Evolutionary conservation across 2,113 vertebrate species (phyloP).

Genomic region (Athene noctua): DNA sequence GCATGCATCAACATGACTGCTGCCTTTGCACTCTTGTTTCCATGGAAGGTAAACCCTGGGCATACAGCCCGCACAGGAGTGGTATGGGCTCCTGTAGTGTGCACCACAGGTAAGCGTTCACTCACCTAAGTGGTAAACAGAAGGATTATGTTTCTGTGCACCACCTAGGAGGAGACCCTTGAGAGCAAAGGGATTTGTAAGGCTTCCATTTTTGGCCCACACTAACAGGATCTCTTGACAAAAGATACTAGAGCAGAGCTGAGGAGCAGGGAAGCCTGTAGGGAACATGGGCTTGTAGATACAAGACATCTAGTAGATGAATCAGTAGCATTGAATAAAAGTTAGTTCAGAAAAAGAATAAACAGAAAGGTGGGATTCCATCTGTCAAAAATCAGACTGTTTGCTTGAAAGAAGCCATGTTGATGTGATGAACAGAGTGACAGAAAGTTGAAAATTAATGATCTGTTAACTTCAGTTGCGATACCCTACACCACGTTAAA

Average conservation of each 20-base stretch:
- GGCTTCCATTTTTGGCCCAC: not conserved
- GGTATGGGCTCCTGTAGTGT: not conserved
- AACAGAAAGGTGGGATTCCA: not conserved
- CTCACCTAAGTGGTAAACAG: not conserved
- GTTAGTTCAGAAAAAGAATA: not conserved
- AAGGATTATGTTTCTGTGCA: not conserved
- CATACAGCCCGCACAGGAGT: not conserved
- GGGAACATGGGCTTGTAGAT: not conserved
- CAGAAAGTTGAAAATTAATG: not conserved
- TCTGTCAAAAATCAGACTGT: not conserved
- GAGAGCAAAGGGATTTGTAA: not conserved
- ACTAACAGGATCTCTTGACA: not conserved
- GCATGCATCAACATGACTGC: not conserved
- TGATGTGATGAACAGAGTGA: accelerated
- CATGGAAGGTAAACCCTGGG: not conserved
- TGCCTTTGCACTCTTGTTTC: not conserved
- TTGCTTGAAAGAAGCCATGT: not conserved
- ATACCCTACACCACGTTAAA: not conserved
- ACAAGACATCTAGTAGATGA: not conserved
- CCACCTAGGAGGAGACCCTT: not conserved
- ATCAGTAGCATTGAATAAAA: not conserved
- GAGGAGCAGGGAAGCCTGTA: not conserved
- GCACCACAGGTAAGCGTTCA: not conserved
- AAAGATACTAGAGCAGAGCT: not conserved
- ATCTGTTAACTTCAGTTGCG: not conserved